A percentile compares a stretch with the other conserved stretches of the same genome.
These are phyloP conservation scores for Clanis bilineata DNA, from an alignment of 2,888 invertebrate species.

Conservation along the genomic window DNA sequence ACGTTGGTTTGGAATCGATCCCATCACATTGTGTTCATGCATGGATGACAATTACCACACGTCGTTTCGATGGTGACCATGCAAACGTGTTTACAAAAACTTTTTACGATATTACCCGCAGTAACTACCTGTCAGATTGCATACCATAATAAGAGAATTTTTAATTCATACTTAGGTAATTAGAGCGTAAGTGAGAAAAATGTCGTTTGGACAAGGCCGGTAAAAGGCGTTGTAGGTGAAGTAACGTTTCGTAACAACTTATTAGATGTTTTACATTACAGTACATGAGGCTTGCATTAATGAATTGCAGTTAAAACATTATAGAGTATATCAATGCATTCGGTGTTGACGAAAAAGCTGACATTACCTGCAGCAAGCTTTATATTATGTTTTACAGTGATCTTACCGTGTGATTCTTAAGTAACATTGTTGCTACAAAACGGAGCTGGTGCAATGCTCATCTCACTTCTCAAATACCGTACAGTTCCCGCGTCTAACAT, in stretches of 20 bases:
- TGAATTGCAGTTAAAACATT: background rate
- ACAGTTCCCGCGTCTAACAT: background rate
- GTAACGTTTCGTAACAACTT: background rate
- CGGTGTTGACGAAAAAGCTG: background rate
- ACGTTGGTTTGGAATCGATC: slow-evolving; percentile 26
- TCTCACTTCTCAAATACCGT: background rate
- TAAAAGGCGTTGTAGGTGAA: background rate
- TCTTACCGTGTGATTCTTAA: no score
- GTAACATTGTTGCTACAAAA: no score
- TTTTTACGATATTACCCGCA: slow-evolving; percentile 15
- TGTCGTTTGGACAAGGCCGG: slow-evolving; percentile 11
- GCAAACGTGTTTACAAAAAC: slow-evolving; percentile 22
- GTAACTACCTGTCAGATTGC: background rate
- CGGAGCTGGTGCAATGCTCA: background rate
- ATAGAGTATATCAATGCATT: background rate
- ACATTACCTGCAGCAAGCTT: no score
- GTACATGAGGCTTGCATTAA: background rate
- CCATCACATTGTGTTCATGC: slow-evolving; percentile 57
- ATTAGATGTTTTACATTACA: slow-evolving; percentile 6
- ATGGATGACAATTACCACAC: slow-evolving; percentile 50
- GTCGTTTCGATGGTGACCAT: slow-evolving; percentile 22
- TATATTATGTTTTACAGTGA: no score
- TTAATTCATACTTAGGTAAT: slow-evolving; percentile 6
- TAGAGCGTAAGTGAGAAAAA: slow-evolving; percentile 9
- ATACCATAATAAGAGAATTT: background rate